Evolutionary conservation across 2,797 vertebrate species (phyloP), one percentile per base, ranked within the genome.

Genomic region (Limosa lapponica): DNA sequence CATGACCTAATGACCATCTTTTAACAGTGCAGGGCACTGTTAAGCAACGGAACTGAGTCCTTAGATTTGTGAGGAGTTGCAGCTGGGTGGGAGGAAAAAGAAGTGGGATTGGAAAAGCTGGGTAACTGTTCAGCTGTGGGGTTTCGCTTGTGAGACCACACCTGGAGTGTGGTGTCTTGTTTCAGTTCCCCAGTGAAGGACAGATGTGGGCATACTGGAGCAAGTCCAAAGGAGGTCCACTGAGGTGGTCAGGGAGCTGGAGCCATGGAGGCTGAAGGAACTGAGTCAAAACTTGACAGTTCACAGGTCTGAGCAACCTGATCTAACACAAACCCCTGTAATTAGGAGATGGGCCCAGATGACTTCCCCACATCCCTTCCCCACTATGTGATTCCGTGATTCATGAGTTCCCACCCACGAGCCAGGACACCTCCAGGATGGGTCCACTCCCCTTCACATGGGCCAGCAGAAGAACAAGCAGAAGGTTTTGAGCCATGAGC

Each of bases 401-500:
- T 6, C 34, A 23, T 3, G 4, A 71, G 4, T 6, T 4, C 3
- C 16, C 8, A 6, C n/a, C 9, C 10, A 30, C 57, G 23, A 75
- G 4, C 6, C 6, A 3, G 2, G 2, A 7, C 20, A n/a, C 16
- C 13, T 69, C 43, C n/a, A 55, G 30, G 5, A 6, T 64, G 8
- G 6, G 11, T 11, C 19, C 0, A 1, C 6, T 57, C 4, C 15
- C 11, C 12, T 62, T 52, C 18, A 2, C 0, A 1, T 10, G 3
- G 28, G 10, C 7, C 16, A 30, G n/a, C 7, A 59, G 44, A 52
- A 78, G 9, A 71, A 7, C 5, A 20, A 34, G 10, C 11, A 54
- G 49, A 75, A 73, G 6, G 3, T 43, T 55, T 71, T 32, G 30
- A 23, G 4, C 22, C 8, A 7, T 7, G 3, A 64, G 15, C 41